Evolutionary conservation across 2,888 invertebrate species (phyloP).

Genomic region (Drosophila borborema): DNA sequence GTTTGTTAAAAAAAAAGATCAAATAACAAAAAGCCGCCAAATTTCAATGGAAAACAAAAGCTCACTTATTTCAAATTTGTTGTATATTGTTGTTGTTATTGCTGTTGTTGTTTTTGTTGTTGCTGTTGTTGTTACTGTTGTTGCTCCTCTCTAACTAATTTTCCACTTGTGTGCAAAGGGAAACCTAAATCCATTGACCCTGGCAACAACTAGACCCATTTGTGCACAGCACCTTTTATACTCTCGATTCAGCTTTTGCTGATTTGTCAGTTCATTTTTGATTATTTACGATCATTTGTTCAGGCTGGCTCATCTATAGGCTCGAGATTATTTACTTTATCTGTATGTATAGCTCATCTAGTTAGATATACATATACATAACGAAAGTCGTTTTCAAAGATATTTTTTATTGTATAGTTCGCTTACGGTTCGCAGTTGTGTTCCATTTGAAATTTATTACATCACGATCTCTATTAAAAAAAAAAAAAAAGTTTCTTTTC

Average conservation of each 20-base stretch:
- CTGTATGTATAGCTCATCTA: constrained; percentile 39
- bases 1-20: constrained; percentile 75
- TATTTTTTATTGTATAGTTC: constrained; percentile 46
- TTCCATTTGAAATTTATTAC: constrained; percentile 70
- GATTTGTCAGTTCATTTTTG: constrained; percentile 70
- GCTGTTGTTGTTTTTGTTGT: constrained; percentile 36
- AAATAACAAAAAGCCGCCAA: constrained; percentile 77
- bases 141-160: constrained; percentile 63
- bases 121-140: constrained; percentile 16
- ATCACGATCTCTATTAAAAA: constrained; percentile 59
- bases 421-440: constrained; percentile 42
- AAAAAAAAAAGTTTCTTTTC: constrained; percentile 11
- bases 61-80: constrained; percentile 70
- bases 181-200: constrained; percentile 37
- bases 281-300: constrained; percentile 71
- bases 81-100: constrained; percentile 40
- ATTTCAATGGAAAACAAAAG: constrained; percentile 82
- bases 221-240: constrained; percentile 20
- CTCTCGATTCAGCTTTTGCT: constrained; percentile 12
- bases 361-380: constrained; percentile 15
- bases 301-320: constrained; percentile 50
- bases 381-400: constrained; percentile 23
- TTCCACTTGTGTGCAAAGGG: constrained; percentile 68
- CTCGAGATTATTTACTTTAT: constrained; percentile 28
- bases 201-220: constrained; percentile 25